A percentile compares a stretch with the other conserved stretches of the same genome.
Conservation (phyloP, 2,888 invertebrate genomes). For the Hypercompe scribonia region DNA sequence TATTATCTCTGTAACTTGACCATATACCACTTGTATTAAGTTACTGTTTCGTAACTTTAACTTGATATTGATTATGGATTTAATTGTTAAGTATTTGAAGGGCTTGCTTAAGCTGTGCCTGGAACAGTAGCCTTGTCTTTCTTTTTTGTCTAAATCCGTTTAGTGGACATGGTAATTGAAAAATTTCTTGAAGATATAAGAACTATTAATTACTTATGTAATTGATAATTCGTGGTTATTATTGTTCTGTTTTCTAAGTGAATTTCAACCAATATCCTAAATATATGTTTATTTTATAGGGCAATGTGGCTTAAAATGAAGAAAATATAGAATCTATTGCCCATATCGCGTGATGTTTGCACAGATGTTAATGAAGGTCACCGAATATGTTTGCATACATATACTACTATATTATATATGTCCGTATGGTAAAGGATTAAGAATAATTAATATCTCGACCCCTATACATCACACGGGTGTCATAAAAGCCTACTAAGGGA, state of each 20-base stretch:
- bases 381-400: background rate
- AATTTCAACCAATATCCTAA: background rate
- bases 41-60: slow-evolving; percentile 26
- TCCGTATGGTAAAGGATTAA: no score
- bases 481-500: no score
- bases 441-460: no score
- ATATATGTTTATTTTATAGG: background rate
- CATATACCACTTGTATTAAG: slow-evolving; percentile 32
- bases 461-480: no score
- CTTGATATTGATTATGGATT: slow-evolving; percentile 25
- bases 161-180: no score
- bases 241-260: background rate
- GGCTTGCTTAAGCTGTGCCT: slow-evolving; percentile 4
- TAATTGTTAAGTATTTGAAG: slow-evolving; percentile 11
- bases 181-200: no score
- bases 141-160: no score
- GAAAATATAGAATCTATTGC: background rate
- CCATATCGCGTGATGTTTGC: background rate
- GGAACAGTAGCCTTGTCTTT: background rate
- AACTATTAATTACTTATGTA: background rate
- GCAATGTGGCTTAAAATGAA: background rate
- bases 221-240: background rate
- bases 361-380: background rate
- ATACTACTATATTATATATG: no score
- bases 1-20: slow-evolving; percentile 28